A percentile compares a stretch with the other conserved stretches of the same genome.
These are phyloP conservation scores for Cordilura impudica DNA, from an alignment of 2,888 invertebrate species.

Conservation along the genomic window DNA sequence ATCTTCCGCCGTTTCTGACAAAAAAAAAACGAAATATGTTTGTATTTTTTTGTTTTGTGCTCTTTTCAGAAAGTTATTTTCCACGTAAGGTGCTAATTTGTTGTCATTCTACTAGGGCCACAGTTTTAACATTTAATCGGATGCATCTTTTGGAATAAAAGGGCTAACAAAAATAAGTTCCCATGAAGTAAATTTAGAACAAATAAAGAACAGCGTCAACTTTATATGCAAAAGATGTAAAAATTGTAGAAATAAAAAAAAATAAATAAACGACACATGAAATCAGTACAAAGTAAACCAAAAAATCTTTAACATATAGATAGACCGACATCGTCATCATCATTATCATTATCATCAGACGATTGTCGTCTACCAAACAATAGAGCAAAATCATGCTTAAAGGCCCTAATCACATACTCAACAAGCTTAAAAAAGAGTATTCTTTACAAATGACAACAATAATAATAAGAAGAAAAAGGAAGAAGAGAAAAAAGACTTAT, in stretches of 20 bases:
- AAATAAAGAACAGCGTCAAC: neutral
- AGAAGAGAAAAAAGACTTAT: neutral
- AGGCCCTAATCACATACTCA: slow-evolving; percentile 58
- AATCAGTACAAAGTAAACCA: neutral
- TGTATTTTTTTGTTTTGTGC: too few species aligned
- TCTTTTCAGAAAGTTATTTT: too few species aligned
- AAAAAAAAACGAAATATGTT: too few species aligned
- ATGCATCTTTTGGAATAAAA: too few species aligned
- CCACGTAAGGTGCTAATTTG: too few species aligned
- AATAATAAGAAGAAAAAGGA: slow-evolving; percentile 15
- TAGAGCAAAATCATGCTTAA: slow-evolving; percentile 53
- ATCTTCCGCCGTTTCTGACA: too few species aligned
- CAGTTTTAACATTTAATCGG: too few species aligned
- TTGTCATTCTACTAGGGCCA: too few species aligned
- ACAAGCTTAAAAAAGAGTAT: slow-evolving; percentile 5
- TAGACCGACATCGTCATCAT: neutral
- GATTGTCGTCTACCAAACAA: slow-evolving; percentile 25
- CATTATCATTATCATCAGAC: slow-evolving; percentile 9
- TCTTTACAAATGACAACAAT: slow-evolving; percentile 29
- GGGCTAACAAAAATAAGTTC: too few species aligned
- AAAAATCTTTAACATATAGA: slow-evolving; percentile 9
- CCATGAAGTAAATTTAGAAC: too few species aligned
- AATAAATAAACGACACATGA: neutral
- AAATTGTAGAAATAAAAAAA: neutral
- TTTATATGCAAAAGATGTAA: neutral